Base-by-base conservation (phyloP, 2,113 vertebrate species). In the Pungitius pungitius region DNA sequence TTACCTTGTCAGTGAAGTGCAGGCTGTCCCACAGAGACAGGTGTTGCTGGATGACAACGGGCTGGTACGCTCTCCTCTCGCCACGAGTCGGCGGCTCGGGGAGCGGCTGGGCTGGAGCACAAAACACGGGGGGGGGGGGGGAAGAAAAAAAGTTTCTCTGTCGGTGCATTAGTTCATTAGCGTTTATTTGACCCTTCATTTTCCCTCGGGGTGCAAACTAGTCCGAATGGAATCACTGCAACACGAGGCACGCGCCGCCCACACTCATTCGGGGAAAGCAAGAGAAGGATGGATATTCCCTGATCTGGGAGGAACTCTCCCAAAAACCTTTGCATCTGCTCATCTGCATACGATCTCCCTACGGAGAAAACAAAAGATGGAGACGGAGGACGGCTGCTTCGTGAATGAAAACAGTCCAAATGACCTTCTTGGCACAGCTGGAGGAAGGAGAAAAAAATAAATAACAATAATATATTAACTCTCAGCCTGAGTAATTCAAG, bases 21-120 rank as follows among this genome's bases (percentile, higher is more conserved):
- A 97, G 74, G 78, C 90, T 92, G 2, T 96, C 96, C 97, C 97
- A 99, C 59, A 98, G 90, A 1, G 96, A 94, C 80, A 97, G 74
- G 73, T 95, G 95, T 2, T 95, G 92, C 51, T 90, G 85, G 62
- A 95, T n/a, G 47, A 88, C 66, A 58, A 87, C 55, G 1, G 89
- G 58, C 47, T 86, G 81, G 80, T 93, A 89, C 0, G 57, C 75
- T 71, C 56, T 79, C 58, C 73, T 92, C 47, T 78, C 61, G 9
- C 33, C 78, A 33, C 64, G 42, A 65, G 69, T 1, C 6, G 93
- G 93, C 30, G 67, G 64, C 18, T 88, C 87, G 68, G 89, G 82
- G n/a, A 93, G 87, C 26, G 82, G 73, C 63, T 91, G 49, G 3
- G 57, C 93, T 94, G 78, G 24, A 66, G 86, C 42, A 74, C 17